phyloP scores from a whole-genome alignment of 1,140 invertebrate species.

The Pseudachorutes palmiensis region DNA sequence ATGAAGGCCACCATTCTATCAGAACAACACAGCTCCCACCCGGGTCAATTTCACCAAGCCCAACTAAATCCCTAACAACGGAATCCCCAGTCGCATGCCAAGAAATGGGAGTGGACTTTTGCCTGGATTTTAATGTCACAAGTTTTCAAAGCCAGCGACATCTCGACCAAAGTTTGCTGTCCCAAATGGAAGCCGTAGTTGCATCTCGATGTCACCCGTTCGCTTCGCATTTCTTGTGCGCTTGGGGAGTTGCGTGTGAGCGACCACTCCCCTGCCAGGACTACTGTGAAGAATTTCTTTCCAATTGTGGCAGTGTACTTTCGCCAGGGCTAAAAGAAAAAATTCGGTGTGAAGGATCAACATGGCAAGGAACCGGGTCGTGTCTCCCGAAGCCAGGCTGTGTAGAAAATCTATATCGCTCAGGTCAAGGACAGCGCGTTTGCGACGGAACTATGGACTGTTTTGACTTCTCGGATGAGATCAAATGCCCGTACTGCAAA shows the following conservation, averaged over 20 bases:
- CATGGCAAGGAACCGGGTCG: slow-evolving; percentile 57
- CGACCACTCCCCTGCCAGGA: slow-evolving; percentile 57
- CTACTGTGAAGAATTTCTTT: slow-evolving; percentile 76
- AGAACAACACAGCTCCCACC: not conserved
- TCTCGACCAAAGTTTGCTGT: not conserved
- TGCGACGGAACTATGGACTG: slow-evolving; percentile 63
- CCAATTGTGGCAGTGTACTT: slow-evolving; percentile 66
- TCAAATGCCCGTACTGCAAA: slow-evolving; percentile 56
- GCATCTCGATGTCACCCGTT: slow-evolving; percentile 37
- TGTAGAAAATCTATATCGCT: slow-evolving; percentile 57
- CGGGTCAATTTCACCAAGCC: too few relatives aligned
- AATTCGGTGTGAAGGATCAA: slow-evolving; percentile 63
- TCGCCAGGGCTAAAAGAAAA: slow-evolving; percentile 58
- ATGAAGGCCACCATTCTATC: not conserved
- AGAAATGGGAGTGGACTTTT: slow-evolving; percentile 35
- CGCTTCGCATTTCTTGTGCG: slow-evolving; percentile 36
- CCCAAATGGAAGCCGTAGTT: slow-evolving; percentile 24
- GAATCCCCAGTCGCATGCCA: slow-evolving; percentile 14
- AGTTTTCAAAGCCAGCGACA: too few relatives aligned
- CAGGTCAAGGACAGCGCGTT: slow-evolving; percentile 61
- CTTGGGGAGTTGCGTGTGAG: slow-evolving; percentile 34
- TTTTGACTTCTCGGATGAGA: slow-evolving; percentile 4
- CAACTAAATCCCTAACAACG: not conserved
- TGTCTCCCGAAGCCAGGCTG: slow-evolving; percentile 71
- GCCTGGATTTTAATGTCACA: slow-evolving; percentile 25